A percentile compares a stretch with the other conserved stretches of the same genome.
Conservation (phyloP, 53 echinoderm and acorn worm species). For the Stichopus horrens region DNA sequence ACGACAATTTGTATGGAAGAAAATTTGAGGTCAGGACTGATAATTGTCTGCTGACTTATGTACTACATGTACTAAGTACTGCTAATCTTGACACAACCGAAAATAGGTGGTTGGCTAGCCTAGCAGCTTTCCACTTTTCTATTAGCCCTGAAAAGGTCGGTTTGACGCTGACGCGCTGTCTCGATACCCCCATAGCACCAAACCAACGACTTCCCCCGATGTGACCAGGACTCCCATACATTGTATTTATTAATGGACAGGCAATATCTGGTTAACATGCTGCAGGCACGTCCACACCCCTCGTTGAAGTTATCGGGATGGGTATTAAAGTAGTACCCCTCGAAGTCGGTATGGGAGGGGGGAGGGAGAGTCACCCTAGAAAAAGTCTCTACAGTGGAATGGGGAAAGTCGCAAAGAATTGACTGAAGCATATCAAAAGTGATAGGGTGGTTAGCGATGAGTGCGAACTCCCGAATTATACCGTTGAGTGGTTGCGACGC, state of each 20-base stretch:
- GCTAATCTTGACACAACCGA: constrained; percentile 4
- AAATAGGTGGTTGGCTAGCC: constrained; percentile 16
- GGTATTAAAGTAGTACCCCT: background rate
- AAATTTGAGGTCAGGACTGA: constrained; percentile 6
- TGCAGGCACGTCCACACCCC: background rate
- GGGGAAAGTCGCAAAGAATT: too few relatives aligned
- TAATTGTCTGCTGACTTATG: background rate
- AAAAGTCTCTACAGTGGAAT: background rate
- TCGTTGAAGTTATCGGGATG: constrained; percentile 23
- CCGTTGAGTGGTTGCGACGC: too few relatives aligned
- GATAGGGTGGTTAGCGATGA: too few relatives aligned
- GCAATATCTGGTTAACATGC: constrained; percentile 5
- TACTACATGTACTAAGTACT: constrained; percentile 20
- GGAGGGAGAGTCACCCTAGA: background rate
- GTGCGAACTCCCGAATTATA: too few relatives aligned
- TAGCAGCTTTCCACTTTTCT: constrained; percentile 21
- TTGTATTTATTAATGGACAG: background rate
- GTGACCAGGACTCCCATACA: too few relatives aligned
- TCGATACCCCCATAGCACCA: too few relatives aligned
- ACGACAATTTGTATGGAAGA: background rate
- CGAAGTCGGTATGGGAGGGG: background rate
- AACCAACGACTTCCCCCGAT: too few relatives aligned
- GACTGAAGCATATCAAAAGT: too few relatives aligned
- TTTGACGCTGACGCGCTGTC: constrained; percentile 23
- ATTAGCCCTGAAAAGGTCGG: constrained; percentile 14